Evolutionary conservation across 2,113 vertebrate genomes (phyloP).

Genomic region (Henicopernis longicauda): DNA sequence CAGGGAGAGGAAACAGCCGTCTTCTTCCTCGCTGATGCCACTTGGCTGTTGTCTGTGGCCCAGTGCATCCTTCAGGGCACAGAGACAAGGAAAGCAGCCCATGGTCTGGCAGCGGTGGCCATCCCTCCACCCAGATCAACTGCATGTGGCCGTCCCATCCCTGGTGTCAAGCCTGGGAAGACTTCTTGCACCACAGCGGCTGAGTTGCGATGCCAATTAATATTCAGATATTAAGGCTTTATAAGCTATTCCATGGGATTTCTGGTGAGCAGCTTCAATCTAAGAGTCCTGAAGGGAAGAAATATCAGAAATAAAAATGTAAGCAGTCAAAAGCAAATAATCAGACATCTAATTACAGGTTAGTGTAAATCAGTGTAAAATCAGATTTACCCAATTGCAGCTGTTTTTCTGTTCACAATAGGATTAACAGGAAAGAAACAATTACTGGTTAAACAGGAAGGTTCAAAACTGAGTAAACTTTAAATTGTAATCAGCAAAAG

Average conservation of each 20-base stretch:
- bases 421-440: background rate
- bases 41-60: background rate
- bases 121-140: fast-evolving
- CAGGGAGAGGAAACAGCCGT: background rate
- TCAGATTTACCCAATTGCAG: background rate
- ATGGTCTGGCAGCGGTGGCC: fast-evolving
- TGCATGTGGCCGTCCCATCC: fast-evolving
- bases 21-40: fast-evolving
- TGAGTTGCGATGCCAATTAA: background rate
- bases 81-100: fast-evolving
- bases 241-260: background rate
- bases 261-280: background rate
- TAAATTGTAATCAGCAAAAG: background rate
- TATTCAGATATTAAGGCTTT: background rate
- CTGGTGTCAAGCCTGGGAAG: fast-evolving
- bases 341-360: background rate
- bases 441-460: background rate
- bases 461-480: background rate
- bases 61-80: background rate
- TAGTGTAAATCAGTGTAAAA: background rate
- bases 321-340: background rate
- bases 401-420: background rate
- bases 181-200: background rate
- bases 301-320: background rate
- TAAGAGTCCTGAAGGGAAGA: background rate